phyloP scores from a whole-genome alignment of 2,797 vertebrate species.

The Emydoidea blandingii region DNA sequence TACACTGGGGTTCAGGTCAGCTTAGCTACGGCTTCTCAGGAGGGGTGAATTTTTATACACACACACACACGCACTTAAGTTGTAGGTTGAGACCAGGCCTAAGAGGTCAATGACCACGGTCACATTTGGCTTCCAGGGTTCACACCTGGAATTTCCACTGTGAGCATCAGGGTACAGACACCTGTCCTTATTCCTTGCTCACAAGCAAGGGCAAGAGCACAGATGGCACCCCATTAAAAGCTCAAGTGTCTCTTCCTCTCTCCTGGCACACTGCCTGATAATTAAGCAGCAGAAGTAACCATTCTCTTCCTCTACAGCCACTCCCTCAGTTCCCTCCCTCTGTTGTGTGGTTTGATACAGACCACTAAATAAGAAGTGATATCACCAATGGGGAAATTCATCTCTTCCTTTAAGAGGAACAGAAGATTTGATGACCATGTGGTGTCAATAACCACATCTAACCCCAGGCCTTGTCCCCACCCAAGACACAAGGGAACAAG shows the following conservation, averaged over 20 bases:
- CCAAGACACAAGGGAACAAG: fast-evolving
- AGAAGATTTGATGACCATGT: not conserved
- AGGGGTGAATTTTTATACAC: not conserved
- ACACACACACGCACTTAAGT: not conserved
- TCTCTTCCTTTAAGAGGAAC: not conserved
- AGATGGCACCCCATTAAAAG: fast-evolving
- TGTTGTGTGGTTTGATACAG: fast-evolving
- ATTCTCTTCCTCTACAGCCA: not conserved
- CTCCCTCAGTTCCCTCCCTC: not conserved
- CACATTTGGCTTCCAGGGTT: not conserved
- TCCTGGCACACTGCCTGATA: not conserved
- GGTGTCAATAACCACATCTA: fast-evolving
- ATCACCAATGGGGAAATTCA: not conserved
- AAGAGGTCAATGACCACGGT: not conserved
- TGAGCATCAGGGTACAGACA: not conserved
- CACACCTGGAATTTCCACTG: not conserved
- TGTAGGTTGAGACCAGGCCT: not conserved
- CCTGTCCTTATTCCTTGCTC: not conserved
- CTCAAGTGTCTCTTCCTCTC: not conserved
- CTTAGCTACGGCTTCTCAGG: not conserved
- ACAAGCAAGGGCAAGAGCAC: not conserved
- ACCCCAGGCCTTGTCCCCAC: not conserved
- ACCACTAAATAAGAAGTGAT: not conserved
- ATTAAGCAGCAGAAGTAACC: not conserved
- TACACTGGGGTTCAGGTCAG: not conserved